Evolutionary conservation across 2,113 vertebrate species (phyloP).

Genomic region (Pelobates fuscus): DNA sequence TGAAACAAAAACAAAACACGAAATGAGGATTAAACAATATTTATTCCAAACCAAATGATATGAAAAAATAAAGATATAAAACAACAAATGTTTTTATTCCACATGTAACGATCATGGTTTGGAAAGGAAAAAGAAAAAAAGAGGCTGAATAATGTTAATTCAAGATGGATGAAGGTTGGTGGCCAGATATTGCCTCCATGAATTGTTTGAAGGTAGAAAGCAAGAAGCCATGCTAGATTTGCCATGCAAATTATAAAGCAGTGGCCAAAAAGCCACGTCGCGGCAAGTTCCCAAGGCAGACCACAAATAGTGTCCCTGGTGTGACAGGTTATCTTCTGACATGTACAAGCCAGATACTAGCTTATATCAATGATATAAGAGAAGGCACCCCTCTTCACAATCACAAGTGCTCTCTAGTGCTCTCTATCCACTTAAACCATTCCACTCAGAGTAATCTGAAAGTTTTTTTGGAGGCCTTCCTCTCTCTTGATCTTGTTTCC

Average conservation of each 20-base stretch:
- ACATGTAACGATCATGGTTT: conserved; percentile 2
- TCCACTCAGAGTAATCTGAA: no score
- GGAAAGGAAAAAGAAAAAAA: conserved; percentile 31
- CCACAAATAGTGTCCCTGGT: not conserved
- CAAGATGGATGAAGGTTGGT: conserved; percentile 54
- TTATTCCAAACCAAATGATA: conserved; percentile 66
- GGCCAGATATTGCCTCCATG: conserved; percentile 49
- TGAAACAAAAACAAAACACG: conserved; percentile 51
- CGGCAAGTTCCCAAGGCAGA: not conserved
- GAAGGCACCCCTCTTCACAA: no score
- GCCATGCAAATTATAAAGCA: conserved; percentile 59
- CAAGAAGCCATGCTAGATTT: conserved; percentile 73
- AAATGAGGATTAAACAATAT: conserved; percentile 55
- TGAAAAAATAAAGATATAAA: conserved; percentile 59
- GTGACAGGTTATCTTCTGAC: no score
- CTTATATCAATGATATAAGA: no score
- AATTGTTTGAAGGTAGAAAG: conserved; percentile 19
- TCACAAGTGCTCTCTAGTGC: no score
- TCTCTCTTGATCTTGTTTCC: no score
- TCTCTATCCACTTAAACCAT: no score
- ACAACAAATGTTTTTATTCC: not conserved
- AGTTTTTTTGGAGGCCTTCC: no score
- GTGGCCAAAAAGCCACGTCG: not conserved
- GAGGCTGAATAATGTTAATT: conserved; percentile 58
- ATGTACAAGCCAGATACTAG: no score